A percentile compares a stretch with the other conserved stretches of the same genome.
Conservation (phyloP, 2,888 invertebrate genomes). For the Thumatha senex region DNA sequence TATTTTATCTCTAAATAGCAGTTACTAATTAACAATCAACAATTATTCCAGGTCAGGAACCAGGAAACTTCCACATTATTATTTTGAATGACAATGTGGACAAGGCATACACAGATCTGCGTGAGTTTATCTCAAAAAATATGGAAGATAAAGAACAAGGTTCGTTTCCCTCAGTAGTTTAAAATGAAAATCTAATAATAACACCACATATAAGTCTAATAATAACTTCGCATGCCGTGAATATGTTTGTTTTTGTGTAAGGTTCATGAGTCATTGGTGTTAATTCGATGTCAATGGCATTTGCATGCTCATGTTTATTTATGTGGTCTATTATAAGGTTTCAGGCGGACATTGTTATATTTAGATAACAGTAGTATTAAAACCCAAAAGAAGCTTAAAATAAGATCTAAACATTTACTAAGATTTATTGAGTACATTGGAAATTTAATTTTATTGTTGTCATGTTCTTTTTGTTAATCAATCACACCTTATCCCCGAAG, state of each 20-base stretch:
- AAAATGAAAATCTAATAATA: constrained; percentile 9
- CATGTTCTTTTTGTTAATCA: too few species aligned
- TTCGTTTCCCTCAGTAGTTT: constrained; percentile 28
- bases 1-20: too few species aligned
- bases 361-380: too few species aligned
- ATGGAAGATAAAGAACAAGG: constrained; percentile 82
- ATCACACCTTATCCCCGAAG: too few species aligned
- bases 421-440: too few species aligned
- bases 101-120: constrained; percentile 89
- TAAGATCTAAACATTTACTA: too few species aligned
- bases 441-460: not conserved
- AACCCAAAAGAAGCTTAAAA: too few species aligned
- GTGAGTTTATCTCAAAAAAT: constrained; percentile 87
- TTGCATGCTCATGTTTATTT: too few species aligned
- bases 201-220: constrained; percentile 3
- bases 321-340: too few species aligned
- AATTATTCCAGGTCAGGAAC: constrained; percentile 65
- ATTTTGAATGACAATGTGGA: constrained; percentile 93
- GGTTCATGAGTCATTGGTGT: not conserved
- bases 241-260: constrained; percentile 7
- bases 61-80: constrained; percentile 92
- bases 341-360: too few species aligned
- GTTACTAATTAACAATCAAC: too few species aligned
- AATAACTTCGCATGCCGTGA: constrained; percentile 17
- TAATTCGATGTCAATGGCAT: not conserved